Percentiles rank a stretch among this genome's conserved stretches.
Evolutionary conservation across 2,888 invertebrate genomes (phyloP).

Genomic region (Timema cristinae): DNA sequence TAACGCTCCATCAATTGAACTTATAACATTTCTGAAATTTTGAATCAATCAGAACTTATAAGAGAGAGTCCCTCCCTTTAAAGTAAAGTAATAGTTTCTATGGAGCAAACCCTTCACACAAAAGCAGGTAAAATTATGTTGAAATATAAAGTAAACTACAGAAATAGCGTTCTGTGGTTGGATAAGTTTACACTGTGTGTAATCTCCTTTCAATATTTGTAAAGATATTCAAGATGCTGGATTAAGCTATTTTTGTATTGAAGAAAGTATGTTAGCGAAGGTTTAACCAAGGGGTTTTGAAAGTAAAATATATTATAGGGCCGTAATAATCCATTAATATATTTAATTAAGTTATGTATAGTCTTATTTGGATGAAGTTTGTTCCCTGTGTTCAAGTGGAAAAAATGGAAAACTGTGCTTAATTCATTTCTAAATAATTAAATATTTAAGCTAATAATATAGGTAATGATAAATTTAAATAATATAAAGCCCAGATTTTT

Average conservation of each 20-base stretch:
- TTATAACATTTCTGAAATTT: background rate
- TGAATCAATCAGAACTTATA: background rate
- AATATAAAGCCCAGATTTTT: background rate
- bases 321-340: background rate
- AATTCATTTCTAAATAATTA: background rate
- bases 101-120: background rate
- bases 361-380: background rate
- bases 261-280: background rate
- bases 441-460: background rate
- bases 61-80: background rate
- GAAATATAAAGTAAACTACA: background rate
- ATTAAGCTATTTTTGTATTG: background rate
- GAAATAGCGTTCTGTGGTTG: background rate
- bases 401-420: background rate
- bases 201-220: background rate
- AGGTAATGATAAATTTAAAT: background rate
- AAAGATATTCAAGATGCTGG: background rate
- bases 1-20: background rate
- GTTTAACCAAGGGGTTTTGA: background rate
- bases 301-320: background rate
- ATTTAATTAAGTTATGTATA: background rate
- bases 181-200: background rate
- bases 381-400: background rate
- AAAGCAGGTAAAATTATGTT: background rate
- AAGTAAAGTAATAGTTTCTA: background rate